Percentiles rank a stretch among this genome's conserved stretches.
Evolutionary conservation across 2,113 vertebrate genomes (phyloP).

Genomic region (Kryptolebias marmoratus): DNA sequence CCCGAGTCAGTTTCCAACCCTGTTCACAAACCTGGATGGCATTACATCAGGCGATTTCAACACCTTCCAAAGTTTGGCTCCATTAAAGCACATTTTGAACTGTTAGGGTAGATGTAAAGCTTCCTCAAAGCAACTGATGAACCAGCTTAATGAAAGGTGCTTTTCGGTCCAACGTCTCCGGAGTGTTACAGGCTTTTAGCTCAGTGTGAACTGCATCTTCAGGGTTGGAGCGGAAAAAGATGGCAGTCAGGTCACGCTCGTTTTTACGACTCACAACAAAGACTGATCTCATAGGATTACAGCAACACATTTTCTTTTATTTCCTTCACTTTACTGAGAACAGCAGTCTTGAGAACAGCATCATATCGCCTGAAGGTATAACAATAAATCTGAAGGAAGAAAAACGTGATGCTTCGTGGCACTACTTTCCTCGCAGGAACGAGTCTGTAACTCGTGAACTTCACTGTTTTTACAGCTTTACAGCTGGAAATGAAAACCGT

Average conservation of each 20-base stretch:
- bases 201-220: too few relatives aligned
- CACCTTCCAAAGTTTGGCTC: not conserved
- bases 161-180: not conserved
- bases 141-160: not conserved
- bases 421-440: not conserved
- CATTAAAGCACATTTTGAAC: not conserved
- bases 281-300: not conserved
- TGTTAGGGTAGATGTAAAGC: too few relatives aligned
- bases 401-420: not conserved
- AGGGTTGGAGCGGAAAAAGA: not conserved
- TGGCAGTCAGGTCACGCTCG: not conserved
- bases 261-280: not conserved
- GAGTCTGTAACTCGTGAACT: not conserved
- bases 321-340: not conserved
- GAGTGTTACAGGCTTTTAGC: too few relatives aligned
- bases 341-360: not conserved
- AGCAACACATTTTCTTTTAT: not conserved
- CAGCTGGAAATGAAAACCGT: not conserved
- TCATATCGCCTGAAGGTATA: not conserved
- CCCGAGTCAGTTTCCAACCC: not conserved
- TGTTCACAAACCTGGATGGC: not conserved
- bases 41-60: not conserved
- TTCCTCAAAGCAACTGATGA: not conserved
- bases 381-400: not conserved
- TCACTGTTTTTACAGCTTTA: not conserved